Evolutionary conservation across 2,888 invertebrate species (phyloP), one percentile per base, ranked within the genome.

Genomic region (Acanthosepion pharaonis): DNA sequence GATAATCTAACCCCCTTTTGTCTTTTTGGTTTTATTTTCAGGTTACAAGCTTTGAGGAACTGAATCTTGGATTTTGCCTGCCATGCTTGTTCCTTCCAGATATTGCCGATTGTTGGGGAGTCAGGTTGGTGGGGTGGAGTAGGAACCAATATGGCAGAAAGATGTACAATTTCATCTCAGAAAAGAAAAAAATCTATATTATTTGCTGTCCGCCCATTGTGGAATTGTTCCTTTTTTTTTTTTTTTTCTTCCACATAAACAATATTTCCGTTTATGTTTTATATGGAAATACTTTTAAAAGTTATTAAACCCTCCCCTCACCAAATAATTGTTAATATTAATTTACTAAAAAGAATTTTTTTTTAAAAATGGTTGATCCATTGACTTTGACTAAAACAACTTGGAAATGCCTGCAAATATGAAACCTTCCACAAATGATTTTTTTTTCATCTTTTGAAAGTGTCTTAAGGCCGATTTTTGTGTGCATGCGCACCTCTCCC

Each of bases 11-110:
- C 23, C 42, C 23, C 5, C 94, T 51, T 28, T 91, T 33, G 28
- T 48, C 28, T 94, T 93, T 94, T 94, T 48, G 64, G 94, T 94
- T 42, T 94, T 95, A 48, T 92, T 91, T 96, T 92, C 96, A 96
- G 96, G 94, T 96, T 96, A 94, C 96, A 96, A 96, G 96, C 96
- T 15, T 95, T 96, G 91, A 95, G 96, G 95, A 96, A 96, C 95
- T 96, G 94, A 49, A 49, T 28, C 49, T 92, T 20, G 25, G 9
- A 25, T 33, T 48, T 92, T 15, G 25, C 28, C 92, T 92, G 42
- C 92, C 49, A 9, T 6, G 2, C 49, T 49, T 25, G 28, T 49
- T 92, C 25, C 92, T 48, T 28, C 48, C 11, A 1, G 1, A 25
- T 6, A 18, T 33, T 48, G 23, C 48, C 33, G 51, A 42, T 8